phyloP scores from a whole-genome alignment of 2,113 vertebrate genomes.

The Lasiurus cinereus region DNA sequence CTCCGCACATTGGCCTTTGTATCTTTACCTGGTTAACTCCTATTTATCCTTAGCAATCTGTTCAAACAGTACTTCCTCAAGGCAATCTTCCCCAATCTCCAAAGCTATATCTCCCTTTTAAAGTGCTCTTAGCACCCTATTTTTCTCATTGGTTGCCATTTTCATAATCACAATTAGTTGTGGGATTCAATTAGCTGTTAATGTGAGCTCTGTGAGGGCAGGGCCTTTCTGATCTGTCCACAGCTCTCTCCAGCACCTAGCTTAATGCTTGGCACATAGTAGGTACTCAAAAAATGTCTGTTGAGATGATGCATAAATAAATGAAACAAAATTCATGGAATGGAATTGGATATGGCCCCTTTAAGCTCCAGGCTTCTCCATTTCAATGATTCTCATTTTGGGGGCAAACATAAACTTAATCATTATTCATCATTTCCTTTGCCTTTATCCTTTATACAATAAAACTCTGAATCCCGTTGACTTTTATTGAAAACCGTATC shows the following conservation, averaged over 20 bases:
- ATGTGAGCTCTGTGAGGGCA: not conserved
- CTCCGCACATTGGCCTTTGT: not conserved
- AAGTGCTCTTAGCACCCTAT: not conserved
- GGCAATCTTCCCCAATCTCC: not conserved
- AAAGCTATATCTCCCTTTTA: not conserved
- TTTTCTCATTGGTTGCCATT: not conserved
- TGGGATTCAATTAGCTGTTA: not conserved
- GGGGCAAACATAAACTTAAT: not conserved
- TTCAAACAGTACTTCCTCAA: not conserved
- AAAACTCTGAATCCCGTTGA: slow-evolving; percentile 52
- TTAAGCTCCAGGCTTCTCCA: slow-evolving; percentile 8
- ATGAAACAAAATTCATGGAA: not conserved
- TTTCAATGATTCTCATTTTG: not conserved
- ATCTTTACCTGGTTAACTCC: not conserved
- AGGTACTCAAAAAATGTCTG: not conserved
- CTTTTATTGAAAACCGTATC: not conserved
- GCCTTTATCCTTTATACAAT: not conserved
- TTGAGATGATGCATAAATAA: not conserved
- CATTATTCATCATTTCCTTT: not conserved
- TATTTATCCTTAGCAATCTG: not conserved
- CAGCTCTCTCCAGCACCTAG: not conserved
- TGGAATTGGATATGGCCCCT: not conserved
- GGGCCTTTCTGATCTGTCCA: not conserved
- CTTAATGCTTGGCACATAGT: not conserved
- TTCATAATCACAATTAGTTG: not conserved